Evolutionary conservation across 1,140 invertebrate species (phyloP), one percentile per base, ranked within the genome.

Genomic region (Potamilus streckersoni): DNA sequence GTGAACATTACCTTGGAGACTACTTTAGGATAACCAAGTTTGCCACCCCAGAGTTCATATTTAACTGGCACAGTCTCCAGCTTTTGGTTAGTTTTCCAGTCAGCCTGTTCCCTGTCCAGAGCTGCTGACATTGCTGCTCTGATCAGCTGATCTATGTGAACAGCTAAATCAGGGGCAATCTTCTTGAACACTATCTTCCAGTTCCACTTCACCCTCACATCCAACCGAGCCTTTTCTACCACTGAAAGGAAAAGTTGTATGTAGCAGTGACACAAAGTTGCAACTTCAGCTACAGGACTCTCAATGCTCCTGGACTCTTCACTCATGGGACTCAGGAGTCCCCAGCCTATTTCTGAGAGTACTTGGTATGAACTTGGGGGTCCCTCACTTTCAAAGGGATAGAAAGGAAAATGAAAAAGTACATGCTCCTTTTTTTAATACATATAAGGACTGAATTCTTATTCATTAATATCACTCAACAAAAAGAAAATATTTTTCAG

Each of bases 131-230:
- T 74, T 58, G 76, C 73, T 15, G 79, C 73, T 19, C 82, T 75
- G 49, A 89, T 81, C 63, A 77, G 76, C 16, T 77, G 69, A 60
- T 87, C 85, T 20, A 88, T 69, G 64, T 73, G 82, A 56, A 80
- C 73, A 0, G 85, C 80, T 27, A 89, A 66, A 15, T 86, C 84
- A 3, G 78, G 71, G 4, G 80, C 74, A 31, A 89, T 77, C 66
- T 85, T 86, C 74, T 86, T 85, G 73, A 89, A 88, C 71, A 86
- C 84, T 61, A 84, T 64, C 71, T 82, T 85, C 87, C 87, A 89
- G 67, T 88, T 83, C 87, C 87, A 89, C 55, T 73, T 64, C 16
- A 86, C 70, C 63, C 79, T 82, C 56, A 88, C 86, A 70, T 88
- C 86, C 5, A 75, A 62, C 59, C 81, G 78, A 20, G 80, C 82